Conservation (phyloP, 2,113 vertebrate species). For the Ondatra zibethicus region DNA sequence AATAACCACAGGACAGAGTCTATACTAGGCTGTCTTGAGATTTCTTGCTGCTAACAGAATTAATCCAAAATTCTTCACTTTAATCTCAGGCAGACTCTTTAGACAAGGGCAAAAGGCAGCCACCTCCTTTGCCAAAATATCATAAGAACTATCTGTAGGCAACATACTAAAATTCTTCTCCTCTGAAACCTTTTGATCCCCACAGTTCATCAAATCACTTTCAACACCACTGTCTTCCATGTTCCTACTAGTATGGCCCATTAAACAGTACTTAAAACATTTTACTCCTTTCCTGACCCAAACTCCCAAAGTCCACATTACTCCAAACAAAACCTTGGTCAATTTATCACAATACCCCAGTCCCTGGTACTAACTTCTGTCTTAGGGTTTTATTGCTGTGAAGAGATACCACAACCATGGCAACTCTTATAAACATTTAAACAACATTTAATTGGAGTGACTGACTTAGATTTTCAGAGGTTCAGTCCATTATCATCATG, state of each 20-base stretch:
- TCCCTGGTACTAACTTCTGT: not conserved
- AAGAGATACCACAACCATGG: not conserved
- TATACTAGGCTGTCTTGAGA: not conserved
- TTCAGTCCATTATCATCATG: not conserved
- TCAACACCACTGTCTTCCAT: not conserved
- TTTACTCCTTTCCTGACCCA: not conserved
- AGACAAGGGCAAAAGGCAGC: not conserved
- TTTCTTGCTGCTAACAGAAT: not conserved
- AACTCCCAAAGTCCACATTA: not conserved
- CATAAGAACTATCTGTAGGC: not conserved
- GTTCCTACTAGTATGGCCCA: not conserved
- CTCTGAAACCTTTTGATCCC: not conserved
- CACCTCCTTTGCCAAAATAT: not conserved
- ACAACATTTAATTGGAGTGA: not conserved
- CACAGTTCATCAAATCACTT: not conserved
- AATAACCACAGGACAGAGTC: not conserved
- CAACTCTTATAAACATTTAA: not conserved
- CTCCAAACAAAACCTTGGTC: not conserved
- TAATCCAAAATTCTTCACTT: not conserved
- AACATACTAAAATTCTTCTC: not conserved
- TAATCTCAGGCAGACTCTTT: not conserved
- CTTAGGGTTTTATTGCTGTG: not conserved
- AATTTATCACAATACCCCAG: not conserved
- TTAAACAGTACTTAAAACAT: not conserved
- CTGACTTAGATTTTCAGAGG: not conserved